Evolutionary conservation across 2,797 vertebrate genomes (phyloP).

Genomic region (Pantherophis alleghaniensis): DNA sequence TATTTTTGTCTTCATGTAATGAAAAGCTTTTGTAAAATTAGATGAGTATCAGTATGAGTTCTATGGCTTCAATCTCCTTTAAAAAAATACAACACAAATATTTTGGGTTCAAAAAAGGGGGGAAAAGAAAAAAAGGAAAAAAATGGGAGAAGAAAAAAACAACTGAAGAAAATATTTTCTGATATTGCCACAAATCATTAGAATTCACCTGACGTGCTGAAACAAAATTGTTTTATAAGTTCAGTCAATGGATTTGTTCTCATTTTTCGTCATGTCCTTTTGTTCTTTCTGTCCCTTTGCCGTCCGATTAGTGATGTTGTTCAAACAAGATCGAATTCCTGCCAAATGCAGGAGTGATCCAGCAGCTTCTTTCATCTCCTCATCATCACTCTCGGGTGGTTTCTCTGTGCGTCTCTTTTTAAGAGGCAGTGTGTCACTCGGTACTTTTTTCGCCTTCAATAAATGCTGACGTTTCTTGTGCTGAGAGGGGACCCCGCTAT

Average conservation of each 20-base stretch:
- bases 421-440: slow-evolving; percentile 92
- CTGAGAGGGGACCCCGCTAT: slow-evolving; percentile 78
- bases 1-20: slow-evolving; percentile 76
- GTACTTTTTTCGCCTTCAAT: slow-evolving; percentile 83
- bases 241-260: slow-evolving; percentile 81
- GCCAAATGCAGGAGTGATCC: slow-evolving; percentile 95
- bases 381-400: slow-evolving; percentile 91
- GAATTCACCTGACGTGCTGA: slow-evolving; percentile 99
- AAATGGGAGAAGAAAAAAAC: slow-evolving; percentile 42
- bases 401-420: slow-evolving; percentile 97
- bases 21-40: slow-evolving; percentile 82
- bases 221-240: slow-evolving; percentile 84
- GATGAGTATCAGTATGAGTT: slow-evolving; percentile 84
- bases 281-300: slow-evolving; percentile 97
- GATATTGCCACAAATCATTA: slow-evolving; percentile 99
- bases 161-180: slow-evolving; percentile 84
- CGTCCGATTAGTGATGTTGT: slow-evolving; percentile 97
- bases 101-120: slow-evolving; percentile 73
- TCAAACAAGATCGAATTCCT: slow-evolving; percentile 91
- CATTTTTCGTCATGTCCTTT: slow-evolving; percentile 91
- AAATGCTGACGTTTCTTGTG: slow-evolving; percentile 87
- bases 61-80: slow-evolving; percentile 99
- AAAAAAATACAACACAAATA: slow-evolving; percentile 82
- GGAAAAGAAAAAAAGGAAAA: slow-evolving; percentile 70
- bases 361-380: slow-evolving; percentile 98